Conservation (phyloP, 2,888 invertebrate species). For the Himalopsyche kuldschensis region DNA sequence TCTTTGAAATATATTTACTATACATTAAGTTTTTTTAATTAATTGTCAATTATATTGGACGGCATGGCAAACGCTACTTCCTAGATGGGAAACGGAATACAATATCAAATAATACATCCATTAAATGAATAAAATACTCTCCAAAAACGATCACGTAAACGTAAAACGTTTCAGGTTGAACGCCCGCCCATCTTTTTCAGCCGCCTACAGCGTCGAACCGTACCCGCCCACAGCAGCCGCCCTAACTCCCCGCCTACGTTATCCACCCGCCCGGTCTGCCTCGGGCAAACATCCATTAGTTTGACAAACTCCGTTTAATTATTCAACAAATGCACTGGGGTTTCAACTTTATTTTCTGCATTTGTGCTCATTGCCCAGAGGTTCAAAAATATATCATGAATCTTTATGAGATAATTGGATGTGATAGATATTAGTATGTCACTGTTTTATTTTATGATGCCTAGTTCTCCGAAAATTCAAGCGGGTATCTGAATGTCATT, state of each 20-base stretch:
- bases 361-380: background rate
- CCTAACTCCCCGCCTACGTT: constrained; percentile 44
- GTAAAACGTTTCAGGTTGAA: background rate
- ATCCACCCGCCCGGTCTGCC: background rate
- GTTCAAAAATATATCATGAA: background rate
- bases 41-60: too few species aligned
- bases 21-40: too few species aligned
- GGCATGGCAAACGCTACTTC: too few species aligned
- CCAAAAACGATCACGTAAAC: background rate
- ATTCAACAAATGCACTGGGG: background rate
- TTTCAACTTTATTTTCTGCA: background rate
- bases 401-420: background rate
- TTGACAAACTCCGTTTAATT: background rate
- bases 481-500: too few species aligned
- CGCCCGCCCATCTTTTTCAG: constrained; percentile 18
- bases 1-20: too few species aligned
- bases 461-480: too few species aligned
- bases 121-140: background rate
- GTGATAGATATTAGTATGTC: too few species aligned
- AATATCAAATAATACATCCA: background rate
- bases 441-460: too few species aligned
- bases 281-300: background rate
- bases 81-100: too few species aligned
- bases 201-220: constrained; percentile 7
- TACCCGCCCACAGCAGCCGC: constrained; percentile 33